Evolutionary conservation across 1,140 invertebrate genomes (phyloP).

Genomic region (Venustaconcha ellipsiformis): DNA sequence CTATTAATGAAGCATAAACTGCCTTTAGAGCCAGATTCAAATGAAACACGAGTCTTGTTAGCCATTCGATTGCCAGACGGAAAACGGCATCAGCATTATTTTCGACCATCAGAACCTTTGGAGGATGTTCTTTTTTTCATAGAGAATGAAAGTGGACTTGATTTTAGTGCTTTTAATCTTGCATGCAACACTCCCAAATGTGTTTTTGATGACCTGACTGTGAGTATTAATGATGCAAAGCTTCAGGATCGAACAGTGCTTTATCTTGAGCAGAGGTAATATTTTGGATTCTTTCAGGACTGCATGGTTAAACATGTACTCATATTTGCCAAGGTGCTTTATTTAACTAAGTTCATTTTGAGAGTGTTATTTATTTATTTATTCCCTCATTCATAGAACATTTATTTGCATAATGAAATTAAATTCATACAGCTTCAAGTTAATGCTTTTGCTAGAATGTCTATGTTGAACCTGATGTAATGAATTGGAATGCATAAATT

Average conservation of each 20-base stretch:
- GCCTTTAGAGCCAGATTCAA: conserved; percentile 16
- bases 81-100: conserved; percentile 19
- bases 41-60: conserved; percentile 18
- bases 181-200: conserved; percentile 25
- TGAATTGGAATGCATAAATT: too few relatives aligned
- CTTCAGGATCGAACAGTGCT: conserved; percentile 26
- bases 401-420: too few relatives aligned
- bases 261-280: conserved; percentile 7
- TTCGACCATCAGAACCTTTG: conserved; percentile 12
- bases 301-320: too few relatives aligned
- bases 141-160: conserved; percentile 20
- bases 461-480: too few relatives aligned
- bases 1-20: conserved; percentile 14
- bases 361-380: too few relatives aligned
- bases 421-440: too few relatives aligned
- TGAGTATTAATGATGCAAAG: conserved; percentile 12
- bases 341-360: too few relatives aligned
- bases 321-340: too few relatives aligned
- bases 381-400: too few relatives aligned
- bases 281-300: too few relatives aligned
- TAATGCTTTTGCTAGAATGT: too few relatives aligned
- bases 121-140: conserved; percentile 25
- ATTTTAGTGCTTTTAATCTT: conserved; percentile 16
- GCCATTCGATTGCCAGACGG: conserved; percentile 28
- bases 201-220: conserved; percentile 22